These are phyloP conservation scores for Numida meleagris DNA, from an alignment of 2,113 vertebrate species.

Conservation along the genomic window DNA sequence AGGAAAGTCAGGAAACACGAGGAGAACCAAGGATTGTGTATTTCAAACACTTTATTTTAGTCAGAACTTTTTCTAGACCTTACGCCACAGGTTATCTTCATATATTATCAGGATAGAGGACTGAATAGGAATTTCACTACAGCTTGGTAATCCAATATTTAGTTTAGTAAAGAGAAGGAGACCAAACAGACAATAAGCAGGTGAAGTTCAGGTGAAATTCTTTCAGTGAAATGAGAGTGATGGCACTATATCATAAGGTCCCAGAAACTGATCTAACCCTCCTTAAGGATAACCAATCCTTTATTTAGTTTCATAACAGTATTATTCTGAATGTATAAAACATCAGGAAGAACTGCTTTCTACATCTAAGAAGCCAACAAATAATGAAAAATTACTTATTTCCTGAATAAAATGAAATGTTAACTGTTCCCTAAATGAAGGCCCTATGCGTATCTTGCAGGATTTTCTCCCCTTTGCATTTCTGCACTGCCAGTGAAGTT, in stretches of 20 bases:
- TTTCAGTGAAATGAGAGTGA: neutral
- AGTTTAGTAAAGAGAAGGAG: neutral
- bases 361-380: neutral
- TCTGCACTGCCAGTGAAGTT: neutral
- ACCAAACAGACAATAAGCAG: neutral
- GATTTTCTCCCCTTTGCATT: neutral
- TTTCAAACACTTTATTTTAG: conserved; percentile 40
- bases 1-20: neutral
- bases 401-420: neutral
- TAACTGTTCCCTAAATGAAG: neutral
- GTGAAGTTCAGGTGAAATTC: neutral
- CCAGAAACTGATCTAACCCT: neutral
- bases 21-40: neutral
- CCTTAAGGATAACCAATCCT: neutral
- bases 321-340: neutral
- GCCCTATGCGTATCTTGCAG: no score
- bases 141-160: neutral
- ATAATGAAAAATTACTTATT: neutral
- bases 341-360: neutral
- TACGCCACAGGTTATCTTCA: conserved; percentile 19
- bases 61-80: conserved; percentile 20
- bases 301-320: neutral
- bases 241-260: neutral
- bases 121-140: neutral
- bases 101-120: neutral